Base-by-base conservation (phyloP, 2,113 vertebrate genomes). In the Gavia stellata region DNA sequence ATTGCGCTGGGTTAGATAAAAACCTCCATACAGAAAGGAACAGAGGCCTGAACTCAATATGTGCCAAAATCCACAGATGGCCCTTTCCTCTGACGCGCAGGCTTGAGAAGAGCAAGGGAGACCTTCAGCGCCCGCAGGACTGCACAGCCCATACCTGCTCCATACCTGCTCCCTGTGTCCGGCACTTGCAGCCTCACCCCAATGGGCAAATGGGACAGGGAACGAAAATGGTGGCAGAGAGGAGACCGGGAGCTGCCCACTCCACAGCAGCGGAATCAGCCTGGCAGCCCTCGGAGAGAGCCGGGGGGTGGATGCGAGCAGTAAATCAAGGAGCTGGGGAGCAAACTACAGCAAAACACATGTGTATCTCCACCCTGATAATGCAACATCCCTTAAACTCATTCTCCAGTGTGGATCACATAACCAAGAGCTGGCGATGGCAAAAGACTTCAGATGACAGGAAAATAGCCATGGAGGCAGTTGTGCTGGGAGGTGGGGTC, bases 1-100 rank as follows among this genome's bases (percentile, higher is more conserved):
- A 97, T 97, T 96, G 92, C 75, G 1, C 68, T 86, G 92, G 88
- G 88, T 94, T 95, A 95, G 88, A 97, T 83, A 95, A 94, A 96
- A 97, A 93, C 53, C 77, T 93, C 93, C 42, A 49, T 55, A 62
- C 74, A 95, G 94, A 96, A 97, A 96, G 62, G 77, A 97, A 90
- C 79, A 1, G 1, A 42, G 93, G 78, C 53, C 75, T 93, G 92
- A 96, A 91, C 62, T 92, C 84, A 92, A 1, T 81, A 86, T 71
- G 91, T 97, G 96, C 97, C 96, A 97, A 97, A 96, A 97, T 88
- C 84, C 97, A 97, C 97, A 97, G 97, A 97, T 97, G 95, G 95
- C 77, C 81, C 53, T 96, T 97, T 96, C 98, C 92, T 96, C 92
- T 92, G 88, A 71, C 63, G 52, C 47, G 10, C 2, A 3, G 78